Evolutionary conservation across 2,888 invertebrate species (phyloP).

Genomic region (Rotaria sp.): DNA sequence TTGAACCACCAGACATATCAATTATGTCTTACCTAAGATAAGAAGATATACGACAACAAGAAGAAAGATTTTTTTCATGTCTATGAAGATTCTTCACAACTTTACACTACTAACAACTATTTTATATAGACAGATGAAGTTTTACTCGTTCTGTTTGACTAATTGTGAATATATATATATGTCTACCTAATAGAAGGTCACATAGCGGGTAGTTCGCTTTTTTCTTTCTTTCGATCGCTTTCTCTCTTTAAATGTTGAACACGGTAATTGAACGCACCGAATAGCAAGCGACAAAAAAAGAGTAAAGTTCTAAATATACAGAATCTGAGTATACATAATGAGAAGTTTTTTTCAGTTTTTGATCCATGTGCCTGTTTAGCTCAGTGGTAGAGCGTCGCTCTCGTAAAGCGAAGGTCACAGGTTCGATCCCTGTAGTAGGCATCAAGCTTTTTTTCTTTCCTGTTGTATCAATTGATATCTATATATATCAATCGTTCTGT

Average conservation of each 20-base stretch:
- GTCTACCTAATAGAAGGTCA: background rate
- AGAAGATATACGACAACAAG: background rate
- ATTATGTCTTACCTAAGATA: background rate
- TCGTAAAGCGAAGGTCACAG: slow-evolving; percentile 23
- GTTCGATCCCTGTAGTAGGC: slow-evolving; percentile 22
- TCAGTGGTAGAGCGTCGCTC: slow-evolving; percentile 22
- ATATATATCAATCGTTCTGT: background rate
- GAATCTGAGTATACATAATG: background rate
- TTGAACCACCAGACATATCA: background rate
- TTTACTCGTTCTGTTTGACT: slow-evolving; percentile 4
- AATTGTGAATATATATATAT: background rate
- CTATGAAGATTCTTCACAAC: background rate
- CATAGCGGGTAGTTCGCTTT: background rate
- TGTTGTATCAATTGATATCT: background rate
- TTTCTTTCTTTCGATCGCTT: background rate
- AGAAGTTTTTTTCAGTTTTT: background rate
- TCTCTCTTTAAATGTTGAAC: background rate
- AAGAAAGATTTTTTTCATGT: background rate
- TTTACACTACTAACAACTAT: background rate
- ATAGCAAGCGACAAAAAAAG: background rate
- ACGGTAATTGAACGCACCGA: background rate
- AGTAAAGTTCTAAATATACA: background rate
- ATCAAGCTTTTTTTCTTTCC: background rate
- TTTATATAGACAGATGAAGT: background rate
- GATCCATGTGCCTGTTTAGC: background rate